Evolutionary conservation across 2,113 vertebrate species (phyloP).

Genomic region (Ivindomyrus marchei): DNA sequence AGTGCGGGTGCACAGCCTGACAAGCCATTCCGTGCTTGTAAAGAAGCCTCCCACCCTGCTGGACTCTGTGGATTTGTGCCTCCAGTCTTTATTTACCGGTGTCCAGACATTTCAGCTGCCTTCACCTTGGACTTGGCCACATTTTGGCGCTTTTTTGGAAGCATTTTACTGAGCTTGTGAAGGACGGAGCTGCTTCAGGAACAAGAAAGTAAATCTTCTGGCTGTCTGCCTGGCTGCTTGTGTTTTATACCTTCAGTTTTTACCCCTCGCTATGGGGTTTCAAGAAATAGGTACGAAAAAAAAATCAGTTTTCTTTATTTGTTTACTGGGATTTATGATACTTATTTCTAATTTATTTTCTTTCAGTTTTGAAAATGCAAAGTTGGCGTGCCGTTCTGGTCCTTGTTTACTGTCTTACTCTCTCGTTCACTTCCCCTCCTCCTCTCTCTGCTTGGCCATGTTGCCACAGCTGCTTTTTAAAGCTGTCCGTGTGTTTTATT

Average conservation of each 20-base stretch:
- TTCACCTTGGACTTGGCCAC: slow-evolving; percentile 49
- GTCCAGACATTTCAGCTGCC: slow-evolving; percentile 35
- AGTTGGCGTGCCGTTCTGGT: neutral
- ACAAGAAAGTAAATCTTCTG: slow-evolving; percentile 70
- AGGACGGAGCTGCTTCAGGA: slow-evolving; percentile 42
- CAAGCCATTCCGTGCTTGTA: slow-evolving; percentile 71
- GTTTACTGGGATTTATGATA: slow-evolving; percentile 35
- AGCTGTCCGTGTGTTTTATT: neutral
- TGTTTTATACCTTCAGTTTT: slow-evolving; percentile 57
- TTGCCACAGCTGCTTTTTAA: neutral
- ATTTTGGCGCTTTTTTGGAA: slow-evolving; percentile 32
- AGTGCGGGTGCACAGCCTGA: slow-evolving; percentile 73
- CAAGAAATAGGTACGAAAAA: neutral
- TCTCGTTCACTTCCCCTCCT: neutral
- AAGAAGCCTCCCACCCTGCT: slow-evolving; percentile 43
- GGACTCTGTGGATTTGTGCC: slow-evolving; percentile 51
- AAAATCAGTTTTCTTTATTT: neutral
- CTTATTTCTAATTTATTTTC: slow-evolving; percentile 29
- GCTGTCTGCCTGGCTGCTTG: slow-evolving; percentile 41
- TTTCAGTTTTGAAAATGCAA: neutral
- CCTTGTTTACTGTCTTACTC: neutral
- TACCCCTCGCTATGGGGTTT: slow-evolving; percentile 32
- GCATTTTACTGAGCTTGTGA: neutral
- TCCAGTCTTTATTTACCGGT: slow-evolving; percentile 44
- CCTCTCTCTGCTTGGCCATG: neutral